These are phyloP conservation scores for Glaucidium brasilianum DNA, from an alignment of 2,113 vertebrate species.

Conservation along the genomic window DNA sequence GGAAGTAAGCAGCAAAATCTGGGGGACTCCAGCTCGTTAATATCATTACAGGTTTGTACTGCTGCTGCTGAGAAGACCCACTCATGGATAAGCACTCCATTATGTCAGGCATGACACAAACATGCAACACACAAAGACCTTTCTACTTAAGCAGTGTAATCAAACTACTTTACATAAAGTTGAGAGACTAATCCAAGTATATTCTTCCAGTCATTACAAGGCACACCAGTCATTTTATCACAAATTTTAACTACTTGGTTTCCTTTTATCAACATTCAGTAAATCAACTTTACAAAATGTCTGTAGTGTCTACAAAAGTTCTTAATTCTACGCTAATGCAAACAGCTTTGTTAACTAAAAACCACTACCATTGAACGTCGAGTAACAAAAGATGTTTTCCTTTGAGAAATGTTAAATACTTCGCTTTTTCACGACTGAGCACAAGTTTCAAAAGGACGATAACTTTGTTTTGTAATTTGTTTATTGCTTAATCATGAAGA, in stretches of 20 bases:
- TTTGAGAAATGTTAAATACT: slow-evolving; percentile 54
- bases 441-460: slow-evolving; percentile 59
- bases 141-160: background rate
- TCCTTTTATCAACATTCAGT: background rate
- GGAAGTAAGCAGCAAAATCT: background rate
- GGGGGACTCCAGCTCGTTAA: background rate
- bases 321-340: background rate
- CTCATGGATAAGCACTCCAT: background rate
- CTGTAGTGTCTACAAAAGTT: background rate
- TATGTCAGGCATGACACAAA: fast-evolving
- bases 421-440: slow-evolving; percentile 21
- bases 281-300: background rate
- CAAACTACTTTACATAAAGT: background rate
- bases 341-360: slow-evolving; percentile 54
- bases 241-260: background rate
- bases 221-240: background rate
- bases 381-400: slow-evolving; percentile 60
- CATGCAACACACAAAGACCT: background rate
- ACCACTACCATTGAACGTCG: background rate
- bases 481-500: slow-evolving; percentile 50
- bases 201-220: background rate
- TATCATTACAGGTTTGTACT: background rate
- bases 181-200: background rate
- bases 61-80: background rate
- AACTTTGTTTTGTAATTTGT: slow-evolving; percentile 44